Percentiles rank a stretch among this genome's conserved stretches.
Conservation (phyloP, 2,888 invertebrate species). For the Mythimna vitellina region DNA sequence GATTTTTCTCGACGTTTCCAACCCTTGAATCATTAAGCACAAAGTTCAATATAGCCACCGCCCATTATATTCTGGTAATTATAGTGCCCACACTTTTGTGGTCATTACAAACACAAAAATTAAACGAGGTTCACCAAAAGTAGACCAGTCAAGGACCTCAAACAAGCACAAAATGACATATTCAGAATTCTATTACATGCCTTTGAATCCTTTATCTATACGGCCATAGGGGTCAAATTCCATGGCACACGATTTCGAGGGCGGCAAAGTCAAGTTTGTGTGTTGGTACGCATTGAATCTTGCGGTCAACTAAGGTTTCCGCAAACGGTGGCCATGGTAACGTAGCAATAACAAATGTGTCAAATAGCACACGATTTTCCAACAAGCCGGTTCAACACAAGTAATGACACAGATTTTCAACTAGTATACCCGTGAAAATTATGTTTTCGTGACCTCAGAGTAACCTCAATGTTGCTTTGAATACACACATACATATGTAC, state of each 20-base stretch:
- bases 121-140: slow-evolving; percentile 70
- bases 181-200: slow-evolving; percentile 27
- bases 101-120: slow-evolving; percentile 60
- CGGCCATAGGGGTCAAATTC: slow-evolving; percentile 62
- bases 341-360: slow-evolving; percentile 82
- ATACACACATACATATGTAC: slow-evolving; percentile 70
- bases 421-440: slow-evolving; percentile 71
- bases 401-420: slow-evolving; percentile 78
- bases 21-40: slow-evolving; percentile 47
- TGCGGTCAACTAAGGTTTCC: slow-evolving; percentile 76
- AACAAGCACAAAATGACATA: slow-evolving; percentile 44
- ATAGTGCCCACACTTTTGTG: slow-evolving; percentile 50
- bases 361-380: slow-evolving; percentile 80
- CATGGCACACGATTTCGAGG: slow-evolving; percentile 21
- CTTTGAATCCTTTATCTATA: slow-evolving; percentile 48
- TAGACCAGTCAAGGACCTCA: slow-evolving; percentile 79
- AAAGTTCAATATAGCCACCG: slow-evolving; percentile 57
- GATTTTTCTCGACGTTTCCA: slow-evolving; percentile 3
- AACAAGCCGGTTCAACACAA: slow-evolving; percentile 70
- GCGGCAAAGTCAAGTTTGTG: slow-evolving; percentile 55
- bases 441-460: slow-evolving; percentile 79
- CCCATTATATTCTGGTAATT: slow-evolving; percentile 54
- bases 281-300: slow-evolving; percentile 67
- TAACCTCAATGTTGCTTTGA: slow-evolving; percentile 70
- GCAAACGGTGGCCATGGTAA: slow-evolving; percentile 79